These are phyloP conservation scores for Callipepla californica DNA, from an alignment of 2,113 vertebrate genomes.

Conservation along the genomic window DNA sequence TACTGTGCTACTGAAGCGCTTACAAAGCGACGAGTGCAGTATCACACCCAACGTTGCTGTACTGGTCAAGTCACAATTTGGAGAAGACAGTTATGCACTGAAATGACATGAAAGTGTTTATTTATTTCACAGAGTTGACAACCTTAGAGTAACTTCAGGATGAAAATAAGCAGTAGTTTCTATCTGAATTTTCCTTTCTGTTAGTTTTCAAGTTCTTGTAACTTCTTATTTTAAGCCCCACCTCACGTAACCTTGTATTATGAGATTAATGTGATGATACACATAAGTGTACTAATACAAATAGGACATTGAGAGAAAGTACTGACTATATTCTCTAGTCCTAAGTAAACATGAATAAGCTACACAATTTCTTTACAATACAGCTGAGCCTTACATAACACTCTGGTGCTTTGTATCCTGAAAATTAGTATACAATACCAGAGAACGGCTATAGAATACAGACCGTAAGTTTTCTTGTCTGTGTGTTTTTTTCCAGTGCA, in stretches of 20 bases:
- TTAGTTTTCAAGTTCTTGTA: constrained; percentile 6
- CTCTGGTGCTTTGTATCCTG: neutral
- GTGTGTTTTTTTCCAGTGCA: neutral
- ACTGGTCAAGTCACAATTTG: neutral
- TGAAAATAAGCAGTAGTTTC: constrained; percentile 29
- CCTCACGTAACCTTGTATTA: neutral
- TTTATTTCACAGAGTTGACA: constrained; percentile 45
- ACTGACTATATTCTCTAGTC: neutral
- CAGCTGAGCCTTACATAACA: constrained; percentile 2
- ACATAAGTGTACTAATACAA: neutral
- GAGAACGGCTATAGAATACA: neutral
- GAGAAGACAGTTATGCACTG: neutral
- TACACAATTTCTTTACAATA: neutral
- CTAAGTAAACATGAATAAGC: neutral
- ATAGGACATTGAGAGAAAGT: neutral
- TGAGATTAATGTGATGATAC: neutral
- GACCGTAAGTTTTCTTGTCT: neutral
- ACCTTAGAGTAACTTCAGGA: neutral
- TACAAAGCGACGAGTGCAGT: neutral
- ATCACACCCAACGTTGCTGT: neutral
- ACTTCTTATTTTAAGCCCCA: neutral
- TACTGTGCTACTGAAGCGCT: neutral
- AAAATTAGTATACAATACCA: neutral
- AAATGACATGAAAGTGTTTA: neutral
- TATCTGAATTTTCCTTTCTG: constrained; percentile 2